Conservation (phyloP, 2,797 vertebrate genomes). For the Choloepus didactylus region DNA sequence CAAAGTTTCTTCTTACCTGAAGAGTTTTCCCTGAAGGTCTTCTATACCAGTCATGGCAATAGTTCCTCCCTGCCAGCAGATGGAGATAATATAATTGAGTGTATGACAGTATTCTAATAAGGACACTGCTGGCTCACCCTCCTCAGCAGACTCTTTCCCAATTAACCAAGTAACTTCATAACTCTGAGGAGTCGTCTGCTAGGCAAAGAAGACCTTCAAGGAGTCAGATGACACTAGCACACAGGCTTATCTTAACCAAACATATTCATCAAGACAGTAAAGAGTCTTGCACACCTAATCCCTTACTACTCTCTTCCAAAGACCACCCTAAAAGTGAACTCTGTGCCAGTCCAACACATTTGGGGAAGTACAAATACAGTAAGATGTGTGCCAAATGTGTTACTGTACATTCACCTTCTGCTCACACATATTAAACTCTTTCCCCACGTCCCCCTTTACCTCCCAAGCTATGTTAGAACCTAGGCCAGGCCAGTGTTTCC, state of each 20-base stretch:
- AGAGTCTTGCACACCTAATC: constrained; percentile 62
- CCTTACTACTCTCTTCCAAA: constrained; percentile 51
- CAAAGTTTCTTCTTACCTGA: constrained; percentile 83
- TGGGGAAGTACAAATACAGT: not conserved
- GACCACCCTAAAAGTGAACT: constrained; percentile 29
- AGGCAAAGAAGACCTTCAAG: constrained; percentile 85
- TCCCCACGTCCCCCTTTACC: not conserved
- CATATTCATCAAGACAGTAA: constrained; percentile 22
- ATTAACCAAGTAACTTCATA: constrained; percentile 48
- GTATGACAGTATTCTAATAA: constrained; percentile 74
- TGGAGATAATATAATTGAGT: constrained; percentile 83
- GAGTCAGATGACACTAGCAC: constrained; percentile 75
- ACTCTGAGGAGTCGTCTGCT: constrained; percentile 76
- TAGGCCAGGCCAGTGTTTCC: constrained; percentile 40
- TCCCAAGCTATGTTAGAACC: constrained; percentile 53
- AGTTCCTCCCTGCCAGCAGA: constrained; percentile 86
- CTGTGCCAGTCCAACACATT: not conserved
- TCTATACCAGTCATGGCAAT: constrained; percentile 85
- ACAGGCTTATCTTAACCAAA: constrained; percentile 57
- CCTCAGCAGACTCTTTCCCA: constrained; percentile 73
- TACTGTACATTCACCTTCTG: constrained; percentile 70
- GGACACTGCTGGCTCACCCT: constrained; percentile 78
- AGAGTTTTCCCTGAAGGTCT: constrained; percentile 84
- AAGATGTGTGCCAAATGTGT: not conserved
- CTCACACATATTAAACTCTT: constrained; percentile 40